Percentiles rank a stretch among this genome's conserved stretches.
Evolutionary conservation across 2,888 invertebrate genomes (phyloP).

Genomic region (Globia sparganii): DNA sequence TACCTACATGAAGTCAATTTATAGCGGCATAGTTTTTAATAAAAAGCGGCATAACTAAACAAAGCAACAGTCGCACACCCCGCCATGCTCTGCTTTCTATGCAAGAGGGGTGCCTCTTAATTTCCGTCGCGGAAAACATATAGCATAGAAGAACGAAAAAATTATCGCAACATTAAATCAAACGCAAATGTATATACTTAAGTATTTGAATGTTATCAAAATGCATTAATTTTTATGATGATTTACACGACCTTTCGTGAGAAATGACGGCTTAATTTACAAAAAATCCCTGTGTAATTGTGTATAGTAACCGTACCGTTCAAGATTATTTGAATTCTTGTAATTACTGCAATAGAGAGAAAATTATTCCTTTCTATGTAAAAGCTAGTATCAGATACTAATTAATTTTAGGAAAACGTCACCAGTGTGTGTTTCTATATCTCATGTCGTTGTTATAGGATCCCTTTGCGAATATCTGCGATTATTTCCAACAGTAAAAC

Average conservation of each 20-base stretch:
- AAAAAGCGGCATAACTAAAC: background rate
- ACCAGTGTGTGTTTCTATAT: too few species aligned
- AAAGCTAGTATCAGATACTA: background rate
- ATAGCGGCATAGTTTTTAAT: background rate
- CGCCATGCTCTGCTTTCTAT: slow-evolving; percentile 66
- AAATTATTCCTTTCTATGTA: background rate
- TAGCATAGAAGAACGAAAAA: slow-evolving; percentile 59
- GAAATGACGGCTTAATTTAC: background rate
- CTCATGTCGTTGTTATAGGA: background rate
- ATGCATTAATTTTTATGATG: slow-evolving; percentile 13
- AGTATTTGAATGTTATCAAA: slow-evolving; percentile 42
- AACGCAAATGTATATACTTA: slow-evolving; percentile 28
- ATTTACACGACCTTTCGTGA: slow-evolving; percentile 4
- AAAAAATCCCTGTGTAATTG: slow-evolving; percentile 6
- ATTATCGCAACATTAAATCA: slow-evolving; percentile 59
- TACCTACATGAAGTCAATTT: background rate
- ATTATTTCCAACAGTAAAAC: slow-evolving; percentile 22
- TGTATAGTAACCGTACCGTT: background rate
- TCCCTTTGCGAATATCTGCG: slow-evolving; percentile 21
- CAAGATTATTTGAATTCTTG: background rate
- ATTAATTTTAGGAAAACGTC: background rate
- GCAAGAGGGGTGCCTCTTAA: slow-evolving; percentile 71
- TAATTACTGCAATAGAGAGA: background rate
- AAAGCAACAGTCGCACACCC: slow-evolving; percentile 22
- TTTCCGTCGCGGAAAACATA: slow-evolving; percentile 72